Conservation (phyloP, 2,113 vertebrate species). For the Xerus inauris region DNA sequence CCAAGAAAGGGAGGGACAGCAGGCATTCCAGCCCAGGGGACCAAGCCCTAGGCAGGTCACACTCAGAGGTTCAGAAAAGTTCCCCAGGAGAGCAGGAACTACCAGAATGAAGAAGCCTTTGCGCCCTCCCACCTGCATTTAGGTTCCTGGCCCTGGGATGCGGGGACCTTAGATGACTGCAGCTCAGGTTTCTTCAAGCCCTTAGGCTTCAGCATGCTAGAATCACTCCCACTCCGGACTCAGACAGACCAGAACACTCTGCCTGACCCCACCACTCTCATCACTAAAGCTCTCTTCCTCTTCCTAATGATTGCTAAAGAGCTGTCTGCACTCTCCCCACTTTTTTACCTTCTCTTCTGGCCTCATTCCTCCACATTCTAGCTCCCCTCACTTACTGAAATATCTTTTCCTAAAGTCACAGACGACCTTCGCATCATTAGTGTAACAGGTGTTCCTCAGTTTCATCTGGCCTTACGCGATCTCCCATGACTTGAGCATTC, state of each 20-base stretch:
- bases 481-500: not conserved
- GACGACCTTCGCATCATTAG: not conserved
- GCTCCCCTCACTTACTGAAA: not conserved
- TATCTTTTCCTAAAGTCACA: not conserved
- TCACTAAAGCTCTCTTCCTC: not conserved
- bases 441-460: too few species aligned
- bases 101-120: accelerated
- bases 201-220: not conserved
- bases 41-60: not conserved
- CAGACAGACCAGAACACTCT: not conserved
- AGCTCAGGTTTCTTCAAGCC: not conserved
- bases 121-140: not conserved
- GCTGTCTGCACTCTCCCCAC: not conserved
- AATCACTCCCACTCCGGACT: not conserved
- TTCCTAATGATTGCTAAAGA: not conserved
- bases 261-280: too few species aligned
- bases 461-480: not conserved
- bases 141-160: not conserved
- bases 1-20: not conserved
- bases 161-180: not conserved
- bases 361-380: not conserved
- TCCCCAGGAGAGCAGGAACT: not conserved
- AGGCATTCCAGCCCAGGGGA: not conserved
- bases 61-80: not conserved
- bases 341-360: not conserved